Conservation (phyloP, 2,888 invertebrate species). For the Drosophila mimica region DNA sequence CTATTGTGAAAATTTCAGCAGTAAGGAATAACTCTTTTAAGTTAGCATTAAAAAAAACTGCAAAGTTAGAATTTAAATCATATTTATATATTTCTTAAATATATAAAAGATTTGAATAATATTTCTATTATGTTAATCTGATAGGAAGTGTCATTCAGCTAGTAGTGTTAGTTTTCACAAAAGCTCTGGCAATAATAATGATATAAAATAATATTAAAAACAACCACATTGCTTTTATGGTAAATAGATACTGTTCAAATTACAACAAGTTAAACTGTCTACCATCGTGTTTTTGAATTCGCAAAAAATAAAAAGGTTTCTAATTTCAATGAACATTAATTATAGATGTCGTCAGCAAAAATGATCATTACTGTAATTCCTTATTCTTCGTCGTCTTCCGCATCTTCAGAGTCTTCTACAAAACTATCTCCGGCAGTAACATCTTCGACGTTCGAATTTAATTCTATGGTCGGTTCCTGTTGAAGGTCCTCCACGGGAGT, state of each 20-base stretch:
- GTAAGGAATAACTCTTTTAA: background rate
- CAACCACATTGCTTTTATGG: constrained; percentile 17
- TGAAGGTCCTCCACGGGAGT: constrained; percentile 66
- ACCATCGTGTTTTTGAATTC: constrained; percentile 18
- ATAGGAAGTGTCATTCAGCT: constrained; percentile 25
- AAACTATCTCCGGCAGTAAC: constrained; percentile 57
- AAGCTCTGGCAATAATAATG: constrained; percentile 12
- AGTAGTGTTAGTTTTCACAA: constrained; percentile 25
- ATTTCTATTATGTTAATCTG: constrained; percentile 16
- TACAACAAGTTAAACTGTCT: background rate
- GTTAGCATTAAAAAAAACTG: background rate
- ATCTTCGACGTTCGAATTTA: constrained; percentile 66
- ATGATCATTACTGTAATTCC: background rate
- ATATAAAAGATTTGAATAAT: constrained; percentile 33
- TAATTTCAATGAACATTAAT: constrained; percentile 22
- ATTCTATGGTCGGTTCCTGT: constrained; percentile 70
- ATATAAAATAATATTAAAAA: constrained; percentile 26
- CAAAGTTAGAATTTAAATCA: constrained; percentile 18
- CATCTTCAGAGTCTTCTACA: constrained; percentile 65
- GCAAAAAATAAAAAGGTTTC: constrained; percentile 8
- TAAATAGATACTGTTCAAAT: constrained; percentile 13
- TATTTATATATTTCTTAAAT: constrained; percentile 35
- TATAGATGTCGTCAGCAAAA: constrained; percentile 18
- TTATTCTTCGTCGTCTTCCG: constrained; percentile 60
- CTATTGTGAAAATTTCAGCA: background rate